Conservation (phyloP, 2,113 vertebrate genomes). For the Actenoides lindsayi region DNA sequence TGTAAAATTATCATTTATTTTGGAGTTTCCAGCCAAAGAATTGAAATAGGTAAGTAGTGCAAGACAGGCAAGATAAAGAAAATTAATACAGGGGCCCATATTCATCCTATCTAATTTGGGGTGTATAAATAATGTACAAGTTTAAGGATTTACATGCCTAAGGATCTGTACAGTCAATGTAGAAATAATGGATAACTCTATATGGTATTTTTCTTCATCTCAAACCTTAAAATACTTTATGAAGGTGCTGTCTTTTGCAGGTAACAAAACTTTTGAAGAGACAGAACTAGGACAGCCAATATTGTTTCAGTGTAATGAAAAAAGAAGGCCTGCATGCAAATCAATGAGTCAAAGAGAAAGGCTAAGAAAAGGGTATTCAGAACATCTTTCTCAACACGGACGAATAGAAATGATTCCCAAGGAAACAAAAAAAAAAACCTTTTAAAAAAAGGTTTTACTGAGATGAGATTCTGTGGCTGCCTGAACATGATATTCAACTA, state of each 20-base stretch:
- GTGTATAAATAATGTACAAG: background rate
- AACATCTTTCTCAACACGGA: background rate
- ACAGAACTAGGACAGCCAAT: background rate
- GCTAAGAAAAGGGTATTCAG: background rate
- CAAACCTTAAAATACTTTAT: background rate
- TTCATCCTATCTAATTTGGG: background rate
- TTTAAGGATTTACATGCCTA: background rate
- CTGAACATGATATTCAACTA: background rate
- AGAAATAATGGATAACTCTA: background rate
- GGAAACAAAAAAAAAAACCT: background rate
- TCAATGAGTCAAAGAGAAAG: background rate
- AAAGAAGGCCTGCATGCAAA: background rate
- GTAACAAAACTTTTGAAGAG: background rate
- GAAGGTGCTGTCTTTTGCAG: background rate
- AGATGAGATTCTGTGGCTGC: background rate
- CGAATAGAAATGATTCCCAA: background rate
- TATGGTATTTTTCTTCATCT: background rate
- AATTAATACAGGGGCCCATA: background rate
- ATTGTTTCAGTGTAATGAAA: background rate
- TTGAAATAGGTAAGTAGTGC: background rate
- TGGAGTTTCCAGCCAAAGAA: background rate
- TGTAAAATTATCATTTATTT: background rate
- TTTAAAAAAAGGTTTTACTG: background rate
- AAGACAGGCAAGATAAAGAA: background rate
- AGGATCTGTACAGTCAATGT: background rate